phyloP scores from a whole-genome alignment of 2,113 vertebrate species.

The Lucifuga dentata region DNA sequence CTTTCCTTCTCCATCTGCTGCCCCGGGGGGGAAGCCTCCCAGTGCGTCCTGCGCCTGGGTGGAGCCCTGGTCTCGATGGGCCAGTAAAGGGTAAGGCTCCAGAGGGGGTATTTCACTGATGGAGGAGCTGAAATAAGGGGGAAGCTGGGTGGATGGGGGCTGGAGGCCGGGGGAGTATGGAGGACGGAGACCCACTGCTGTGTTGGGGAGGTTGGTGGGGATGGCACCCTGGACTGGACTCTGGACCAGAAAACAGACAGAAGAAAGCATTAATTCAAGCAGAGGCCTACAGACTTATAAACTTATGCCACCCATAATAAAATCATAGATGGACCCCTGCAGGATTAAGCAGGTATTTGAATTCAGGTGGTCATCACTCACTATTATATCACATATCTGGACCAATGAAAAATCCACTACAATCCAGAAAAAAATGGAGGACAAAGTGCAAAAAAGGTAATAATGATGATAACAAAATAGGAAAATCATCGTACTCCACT shows the following conservation, averaged over 20 bases:
- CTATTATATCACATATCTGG: too few relatives aligned
- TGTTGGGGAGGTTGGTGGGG: constrained; percentile 91
- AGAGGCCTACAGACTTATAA: too few relatives aligned
- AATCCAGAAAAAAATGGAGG: too few relatives aligned
- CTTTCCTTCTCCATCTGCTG: constrained; percentile 65
- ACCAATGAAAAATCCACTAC: too few relatives aligned
- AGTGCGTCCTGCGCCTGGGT: constrained; percentile 88
- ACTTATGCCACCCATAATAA: too few relatives aligned
- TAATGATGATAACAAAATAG: too few relatives aligned
- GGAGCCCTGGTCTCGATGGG: constrained; percentile 80
- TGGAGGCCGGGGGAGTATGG: constrained; percentile 87
- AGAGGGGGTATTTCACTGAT: constrained; percentile 77
- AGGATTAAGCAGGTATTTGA: too few relatives aligned
- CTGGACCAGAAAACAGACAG: constrained; percentile 43
- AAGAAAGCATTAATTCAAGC: neutral
- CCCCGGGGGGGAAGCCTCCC: constrained; percentile 84
- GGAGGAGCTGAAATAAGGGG: constrained; percentile 81
- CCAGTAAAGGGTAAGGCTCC: constrained; percentile 84
- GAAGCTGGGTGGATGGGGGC: constrained; percentile 85
- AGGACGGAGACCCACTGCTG: constrained; percentile 85
- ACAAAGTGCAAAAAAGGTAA: too few relatives aligned
- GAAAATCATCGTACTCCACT: too few relatives aligned
- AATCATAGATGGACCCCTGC: too few relatives aligned
- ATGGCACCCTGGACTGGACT: constrained; percentile 91
- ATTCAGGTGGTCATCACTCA: too few relatives aligned